Evolutionary conservation across 2,888 invertebrate species (phyloP).

Genomic region (Allacma fusca): DNA sequence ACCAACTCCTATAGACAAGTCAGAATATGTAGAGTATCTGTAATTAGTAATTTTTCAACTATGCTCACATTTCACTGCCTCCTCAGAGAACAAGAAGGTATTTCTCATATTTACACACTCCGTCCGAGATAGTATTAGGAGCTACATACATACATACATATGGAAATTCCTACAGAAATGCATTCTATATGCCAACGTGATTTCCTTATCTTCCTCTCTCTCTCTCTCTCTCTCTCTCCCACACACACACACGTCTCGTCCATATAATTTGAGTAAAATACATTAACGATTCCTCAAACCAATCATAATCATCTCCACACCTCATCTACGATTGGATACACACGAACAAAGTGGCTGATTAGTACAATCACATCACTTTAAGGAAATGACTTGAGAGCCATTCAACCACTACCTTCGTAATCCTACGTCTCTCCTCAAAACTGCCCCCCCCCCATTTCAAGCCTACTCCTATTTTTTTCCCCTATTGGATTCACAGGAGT

Average conservation of each 20-base stretch:
- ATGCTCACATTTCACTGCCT: too few relatives aligned
- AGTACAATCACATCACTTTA: conserved; percentile 52
- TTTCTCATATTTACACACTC: too few relatives aligned
- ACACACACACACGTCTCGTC: conserved; percentile 12
- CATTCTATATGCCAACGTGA: too few relatives aligned
- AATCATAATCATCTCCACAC: conserved; percentile 60
- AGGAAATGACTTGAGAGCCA: conserved; percentile 27
- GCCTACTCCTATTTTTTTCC: too few relatives aligned
- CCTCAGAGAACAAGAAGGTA: too few relatives aligned
- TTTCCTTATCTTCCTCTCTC: background rate
- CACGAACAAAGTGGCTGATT: conserved; percentile 53
- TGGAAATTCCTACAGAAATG: too few relatives aligned
- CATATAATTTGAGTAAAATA: conserved; percentile 16
- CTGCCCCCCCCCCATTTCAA: background rate
- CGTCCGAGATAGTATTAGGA: too few relatives aligned
- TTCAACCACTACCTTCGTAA: background rate
- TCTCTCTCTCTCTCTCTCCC: background rate
- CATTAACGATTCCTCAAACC: conserved; percentile 41
- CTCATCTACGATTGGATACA: conserved; percentile 57
- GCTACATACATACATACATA: too few relatives aligned
- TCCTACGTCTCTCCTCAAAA: background rate
- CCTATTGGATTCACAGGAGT: too few relatives aligned
- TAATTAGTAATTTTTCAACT: too few relatives aligned
- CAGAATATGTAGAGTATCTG: too few relatives aligned
- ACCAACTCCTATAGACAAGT: too few relatives aligned